A percentile compares a stretch with the other conserved stretches of the same genome.
Conservation (phyloP, 2,113 vertebrate genomes). For the Sebastes schlegelii region DNA sequence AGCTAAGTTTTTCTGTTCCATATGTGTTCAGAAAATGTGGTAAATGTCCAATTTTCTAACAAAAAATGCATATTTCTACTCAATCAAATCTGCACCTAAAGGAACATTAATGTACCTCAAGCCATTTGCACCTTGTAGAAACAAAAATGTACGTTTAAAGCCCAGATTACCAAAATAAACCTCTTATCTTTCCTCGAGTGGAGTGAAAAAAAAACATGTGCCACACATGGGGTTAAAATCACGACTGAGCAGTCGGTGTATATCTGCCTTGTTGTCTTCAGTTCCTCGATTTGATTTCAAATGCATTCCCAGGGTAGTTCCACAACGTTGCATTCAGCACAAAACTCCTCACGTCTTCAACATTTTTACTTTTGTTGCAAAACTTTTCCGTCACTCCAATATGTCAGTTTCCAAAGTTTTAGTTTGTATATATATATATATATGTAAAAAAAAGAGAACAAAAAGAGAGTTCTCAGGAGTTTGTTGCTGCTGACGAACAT, state of each 20-base stretch:
- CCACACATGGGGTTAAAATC: conserved; percentile 41
- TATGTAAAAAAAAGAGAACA: conserved; percentile 3
- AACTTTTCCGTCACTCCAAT: conserved; percentile 23
- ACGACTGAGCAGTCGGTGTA: conserved; percentile 56
- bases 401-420: conserved; percentile 41
- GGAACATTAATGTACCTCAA: neutral
- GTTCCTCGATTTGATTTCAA: conserved; percentile 36
- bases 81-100: neutral
- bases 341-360: conserved; percentile 20
- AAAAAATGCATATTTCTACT: conserved; percentile 11
- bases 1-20: conserved; percentile 20
- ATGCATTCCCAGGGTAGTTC: conserved; percentile 34
- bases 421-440: conserved; percentile 12
- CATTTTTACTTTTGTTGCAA: conserved; percentile 34
- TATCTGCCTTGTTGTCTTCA: conserved; percentile 28
- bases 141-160: conserved; percentile 18
- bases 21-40: neutral
- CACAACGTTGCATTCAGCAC: conserved; percentile 21
- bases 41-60: neutral
- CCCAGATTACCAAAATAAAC: conserved; percentile 21
- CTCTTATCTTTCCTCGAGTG: neutral
- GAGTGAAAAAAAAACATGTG: conserved; percentile 1
- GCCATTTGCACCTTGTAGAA: neutral
- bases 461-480: conserved; percentile 46
- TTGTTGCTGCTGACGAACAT: conserved; percentile 36